These are phyloP conservation scores for Tenebrosternarchus preto DNA, from an alignment of 2,113 vertebrate genomes.

Conservation along the genomic window DNA sequence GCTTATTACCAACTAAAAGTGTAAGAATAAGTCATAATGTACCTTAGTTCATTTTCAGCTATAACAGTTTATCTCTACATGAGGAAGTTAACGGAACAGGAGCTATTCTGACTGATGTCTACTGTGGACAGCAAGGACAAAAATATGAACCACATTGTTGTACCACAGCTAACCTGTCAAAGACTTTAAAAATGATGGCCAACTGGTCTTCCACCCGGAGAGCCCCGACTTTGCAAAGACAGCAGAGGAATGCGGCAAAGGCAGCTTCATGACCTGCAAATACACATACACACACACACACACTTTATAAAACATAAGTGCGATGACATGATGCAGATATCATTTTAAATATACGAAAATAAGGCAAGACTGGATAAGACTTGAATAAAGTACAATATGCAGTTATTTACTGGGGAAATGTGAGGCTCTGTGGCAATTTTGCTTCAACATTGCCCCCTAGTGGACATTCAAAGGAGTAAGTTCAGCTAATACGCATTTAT, in stretches of 20 bases:
- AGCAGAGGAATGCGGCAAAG: slow-evolving; percentile 95
- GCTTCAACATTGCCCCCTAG: slow-evolving; percentile 53
- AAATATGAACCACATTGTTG: neutral
- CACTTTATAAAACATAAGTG: neutral
- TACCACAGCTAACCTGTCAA: slow-evolving; percentile 80
- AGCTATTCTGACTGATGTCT: neutral
- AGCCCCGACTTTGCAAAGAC: slow-evolving; percentile 92
- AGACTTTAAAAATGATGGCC: slow-evolving; percentile 91
- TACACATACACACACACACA: neutral
- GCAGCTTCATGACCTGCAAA: slow-evolving; percentile 91
- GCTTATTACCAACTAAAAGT: neutral
- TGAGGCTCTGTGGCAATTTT: neutral
- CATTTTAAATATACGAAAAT: neutral
- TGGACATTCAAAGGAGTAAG: slow-evolving; percentile 5
- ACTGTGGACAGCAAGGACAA: neutral
- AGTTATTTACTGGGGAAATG: neutral
- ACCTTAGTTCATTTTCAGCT: neutral
- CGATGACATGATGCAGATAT: neutral
- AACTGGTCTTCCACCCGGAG: slow-evolving; percentile 88
- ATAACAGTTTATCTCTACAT: neutral
- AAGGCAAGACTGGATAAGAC: neutral
- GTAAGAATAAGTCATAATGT: neutral
- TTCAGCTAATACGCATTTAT: too few relatives aligned
- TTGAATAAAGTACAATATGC: neutral
- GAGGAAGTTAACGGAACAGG: neutral